These are phyloP conservation scores for Leptodactylus fallax DNA, from an alignment of 2,797 vertebrate genomes.

Conservation along the genomic window DNA sequence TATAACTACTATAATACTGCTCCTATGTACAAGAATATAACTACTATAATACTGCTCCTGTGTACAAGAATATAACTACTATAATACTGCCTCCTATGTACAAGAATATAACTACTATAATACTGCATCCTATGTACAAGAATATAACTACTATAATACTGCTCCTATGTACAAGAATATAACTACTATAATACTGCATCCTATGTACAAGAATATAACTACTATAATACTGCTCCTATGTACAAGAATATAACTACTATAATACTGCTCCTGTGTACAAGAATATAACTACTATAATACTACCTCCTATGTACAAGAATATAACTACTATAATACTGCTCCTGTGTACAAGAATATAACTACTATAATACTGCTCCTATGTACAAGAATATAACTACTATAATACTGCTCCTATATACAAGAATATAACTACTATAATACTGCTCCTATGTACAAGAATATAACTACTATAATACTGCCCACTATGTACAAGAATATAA, in stretches of 20 bases:
- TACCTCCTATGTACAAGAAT: background rate
- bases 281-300: slow-evolving; percentile 3
- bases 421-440: slow-evolving; percentile 10
- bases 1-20: too few relatives aligned
- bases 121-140: background rate
- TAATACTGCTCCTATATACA: background rate
- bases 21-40: too few relatives aligned
- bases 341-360: background rate
- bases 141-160: slow-evolving; percentile 11
- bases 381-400: background rate
- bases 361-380: background rate
- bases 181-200: slow-evolving; percentile 1
- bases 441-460: slow-evolving; percentile 1
- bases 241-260: background rate
- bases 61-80: too few relatives aligned
- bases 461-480: slow-evolving; percentile 9
- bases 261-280: background rate
- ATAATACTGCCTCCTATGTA: background rate
- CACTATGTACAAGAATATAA: slow-evolving; percentile 12
- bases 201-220: slow-evolving; percentile 1
- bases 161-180: background rate
- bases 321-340: slow-evolving; percentile 7
- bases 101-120: background rate
- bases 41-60: too few relatives aligned
- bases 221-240: background rate